Conservation (phyloP, 37 sponge, comb jelly and placozoan genomes). For the Oscarella lobularis region DNA sequence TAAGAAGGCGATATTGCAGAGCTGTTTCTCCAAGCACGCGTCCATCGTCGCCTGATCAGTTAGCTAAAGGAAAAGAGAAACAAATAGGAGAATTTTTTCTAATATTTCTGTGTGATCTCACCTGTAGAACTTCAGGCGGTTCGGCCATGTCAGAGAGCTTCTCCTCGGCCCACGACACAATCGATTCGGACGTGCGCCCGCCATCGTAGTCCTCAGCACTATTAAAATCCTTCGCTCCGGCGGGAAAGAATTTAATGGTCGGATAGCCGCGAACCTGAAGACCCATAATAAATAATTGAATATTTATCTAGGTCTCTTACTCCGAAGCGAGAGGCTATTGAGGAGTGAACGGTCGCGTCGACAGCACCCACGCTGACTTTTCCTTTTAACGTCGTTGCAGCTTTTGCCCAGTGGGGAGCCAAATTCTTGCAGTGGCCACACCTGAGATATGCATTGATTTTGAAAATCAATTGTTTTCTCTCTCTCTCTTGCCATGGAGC, state of each 20-base stretch:
- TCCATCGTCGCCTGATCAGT: conserved; percentile 53
- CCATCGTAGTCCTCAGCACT: conserved; percentile 78
- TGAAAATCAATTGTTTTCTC: background rate
- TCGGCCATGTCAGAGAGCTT: conserved; percentile 54
- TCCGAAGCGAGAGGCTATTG: conserved; percentile 25
- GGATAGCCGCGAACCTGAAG: conserved; percentile 80
- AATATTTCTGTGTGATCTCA: conserved; percentile 3
- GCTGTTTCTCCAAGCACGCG: conserved; percentile 60
- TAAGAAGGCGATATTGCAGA: conserved; percentile 81
- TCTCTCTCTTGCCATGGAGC: conserved; percentile 56
- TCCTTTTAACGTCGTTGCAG: conserved; percentile 70
- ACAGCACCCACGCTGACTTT: conserved; percentile 70
- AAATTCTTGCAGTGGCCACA: conserved; percentile 99
- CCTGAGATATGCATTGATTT: conserved; percentile 25
- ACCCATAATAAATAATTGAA: background rate
- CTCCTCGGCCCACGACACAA: conserved; percentile 72
- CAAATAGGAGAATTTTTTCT: background rate
- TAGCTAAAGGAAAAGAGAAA: conserved; percentile 24
- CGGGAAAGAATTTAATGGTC: conserved; percentile 93
- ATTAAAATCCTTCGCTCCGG: conserved; percentile 60
- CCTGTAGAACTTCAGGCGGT: conserved; percentile 88
- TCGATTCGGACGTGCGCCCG: conserved; percentile 65
- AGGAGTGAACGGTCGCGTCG: conserved; percentile 69
- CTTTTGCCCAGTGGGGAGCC: conserved; percentile 80
- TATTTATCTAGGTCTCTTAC: background rate